Percentiles rank a stretch among this genome's conserved stretches.
These are phyloP conservation scores for Typhlichthys eigenmanni DNA, from an alignment of 2,797 vertebrate genomes.

Conservation along the genomic window DNA sequence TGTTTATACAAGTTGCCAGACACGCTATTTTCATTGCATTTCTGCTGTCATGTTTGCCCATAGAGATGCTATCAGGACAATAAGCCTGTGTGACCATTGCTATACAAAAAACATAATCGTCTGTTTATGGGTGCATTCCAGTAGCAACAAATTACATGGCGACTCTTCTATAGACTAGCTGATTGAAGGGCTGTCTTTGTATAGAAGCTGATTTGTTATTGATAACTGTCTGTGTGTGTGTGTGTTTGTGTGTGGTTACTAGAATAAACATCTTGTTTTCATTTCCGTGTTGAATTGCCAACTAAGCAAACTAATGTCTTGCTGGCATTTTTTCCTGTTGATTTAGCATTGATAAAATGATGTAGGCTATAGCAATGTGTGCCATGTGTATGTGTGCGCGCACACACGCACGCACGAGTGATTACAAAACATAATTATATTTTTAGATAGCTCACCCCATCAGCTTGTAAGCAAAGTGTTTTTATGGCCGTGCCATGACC, in stretches of 20 bases:
- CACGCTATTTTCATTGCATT: constrained; percentile 48
- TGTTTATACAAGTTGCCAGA: constrained; percentile 40
- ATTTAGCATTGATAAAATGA: constrained; percentile 40
- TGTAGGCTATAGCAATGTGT: constrained; percentile 4
- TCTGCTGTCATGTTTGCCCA: constrained; percentile 50
- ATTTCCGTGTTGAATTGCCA: constrained; percentile 18
- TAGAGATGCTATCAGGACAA: constrained; percentile 58
- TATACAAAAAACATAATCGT: constrained; percentile 46
- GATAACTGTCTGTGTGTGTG: constrained; percentile 29
- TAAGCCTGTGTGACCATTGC: constrained; percentile 42
- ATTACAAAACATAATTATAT: not conserved
- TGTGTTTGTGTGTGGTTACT: constrained; percentile 5
- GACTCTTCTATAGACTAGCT: constrained; percentile 25
- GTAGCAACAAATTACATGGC: constrained; percentile 44
- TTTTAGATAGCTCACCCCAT: constrained; percentile 1
- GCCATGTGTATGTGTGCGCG: not conserved
- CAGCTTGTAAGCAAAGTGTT: constrained; percentile 7
- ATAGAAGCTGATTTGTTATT: constrained; percentile 19
- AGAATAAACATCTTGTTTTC: constrained; percentile 29
- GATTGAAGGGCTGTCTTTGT: constrained; percentile 20
- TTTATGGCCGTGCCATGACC: constrained; percentile 7
- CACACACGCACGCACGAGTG: not conserved
- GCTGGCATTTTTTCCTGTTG: constrained; percentile 24
- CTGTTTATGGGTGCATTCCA: constrained; percentile 39
- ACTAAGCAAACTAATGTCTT: constrained; percentile 21